Evolutionary conservation across 2,888 invertebrate genomes (phyloP).

Genomic region (Synanthedon formicaeformis): DNA sequence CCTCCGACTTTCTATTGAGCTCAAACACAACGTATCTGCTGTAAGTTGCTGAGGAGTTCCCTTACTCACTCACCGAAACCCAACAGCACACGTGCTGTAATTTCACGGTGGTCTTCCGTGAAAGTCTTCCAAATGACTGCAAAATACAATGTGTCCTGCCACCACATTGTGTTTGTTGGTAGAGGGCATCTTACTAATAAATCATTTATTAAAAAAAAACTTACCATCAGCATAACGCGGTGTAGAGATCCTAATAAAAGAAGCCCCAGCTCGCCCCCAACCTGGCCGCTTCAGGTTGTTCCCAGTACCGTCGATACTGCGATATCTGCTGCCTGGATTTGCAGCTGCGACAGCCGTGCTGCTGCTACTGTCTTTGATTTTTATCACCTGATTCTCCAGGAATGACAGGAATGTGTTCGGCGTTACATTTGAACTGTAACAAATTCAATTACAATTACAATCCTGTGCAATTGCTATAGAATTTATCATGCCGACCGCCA

Average conservation of each 20-base stretch:
- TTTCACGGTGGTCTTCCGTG: too few relatives aligned
- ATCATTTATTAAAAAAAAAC: slow-evolving; percentile 1
- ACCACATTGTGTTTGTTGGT: too few relatives aligned
- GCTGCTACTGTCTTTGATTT: slow-evolving; percentile 26
- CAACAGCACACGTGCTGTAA: too few relatives aligned
- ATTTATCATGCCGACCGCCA: too few relatives aligned
- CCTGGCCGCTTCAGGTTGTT: slow-evolving; percentile 78
- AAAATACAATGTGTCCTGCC: too few relatives aligned
- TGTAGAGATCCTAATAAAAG: slow-evolving; percentile 69
- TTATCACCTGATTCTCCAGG: slow-evolving; percentile 45
- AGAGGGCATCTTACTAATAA: too few relatives aligned
- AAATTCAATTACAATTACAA: not conserved
- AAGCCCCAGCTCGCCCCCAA: slow-evolving; percentile 74
- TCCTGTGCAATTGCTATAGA: too few relatives aligned
- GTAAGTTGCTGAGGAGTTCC: too few relatives aligned
- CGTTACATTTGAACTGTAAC: slow-evolving; percentile 37
- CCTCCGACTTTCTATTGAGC: too few relatives aligned
- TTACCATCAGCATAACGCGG: slow-evolving; percentile 74
- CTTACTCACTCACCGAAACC: too few relatives aligned
- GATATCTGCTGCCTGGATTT: slow-evolving; percentile 60
- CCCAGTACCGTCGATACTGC: slow-evolving; percentile 82
- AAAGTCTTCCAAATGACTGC: too few relatives aligned
- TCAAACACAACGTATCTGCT: too few relatives aligned
- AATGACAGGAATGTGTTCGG: slow-evolving; percentile 62
- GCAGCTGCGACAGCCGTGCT: slow-evolving; percentile 34